These are phyloP conservation scores for Aegithalos caudatus DNA, from an alignment of 2,113 vertebrate species.

Conservation along the genomic window DNA sequence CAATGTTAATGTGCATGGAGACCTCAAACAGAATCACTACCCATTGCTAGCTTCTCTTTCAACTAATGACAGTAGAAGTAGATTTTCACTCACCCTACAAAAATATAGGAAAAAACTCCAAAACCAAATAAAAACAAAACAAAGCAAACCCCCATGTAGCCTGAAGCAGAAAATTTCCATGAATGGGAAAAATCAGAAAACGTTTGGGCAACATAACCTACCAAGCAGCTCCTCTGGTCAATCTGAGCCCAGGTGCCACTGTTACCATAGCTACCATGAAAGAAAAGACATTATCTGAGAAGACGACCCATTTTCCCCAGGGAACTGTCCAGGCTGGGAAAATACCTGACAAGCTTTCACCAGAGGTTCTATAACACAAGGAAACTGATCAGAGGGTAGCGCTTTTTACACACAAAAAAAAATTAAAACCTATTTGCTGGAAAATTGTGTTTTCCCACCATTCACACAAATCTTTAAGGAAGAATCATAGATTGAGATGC, in stretches of 20 bases:
- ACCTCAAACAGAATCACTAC: neutral
- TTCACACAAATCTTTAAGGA: neutral
- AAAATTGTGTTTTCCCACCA: neutral
- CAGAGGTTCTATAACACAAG: neutral
- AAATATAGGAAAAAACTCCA: neutral
- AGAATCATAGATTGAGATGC: neutral
- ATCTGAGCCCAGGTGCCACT: neutral
- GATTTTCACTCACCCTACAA: neutral
- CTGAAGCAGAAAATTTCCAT: neutral
- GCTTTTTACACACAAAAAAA: neutral
- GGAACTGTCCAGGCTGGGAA: neutral
- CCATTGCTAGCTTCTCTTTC: neutral
- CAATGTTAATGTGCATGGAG: neutral
- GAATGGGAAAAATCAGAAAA: neutral
- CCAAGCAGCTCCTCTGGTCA: neutral
- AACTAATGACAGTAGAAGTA: neutral
- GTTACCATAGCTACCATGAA: neutral
- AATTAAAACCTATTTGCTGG: neutral
- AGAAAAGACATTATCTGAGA: neutral
- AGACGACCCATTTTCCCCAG: neutral
- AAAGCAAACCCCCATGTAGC: neutral
- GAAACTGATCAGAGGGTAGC: neutral
- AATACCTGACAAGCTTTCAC: neutral
- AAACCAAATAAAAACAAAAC: neutral
- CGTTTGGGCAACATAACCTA: accelerated